These are phyloP conservation scores for Hippasteria phrygiana DNA, from an alignment of 53 echinoderm and acorn worm genomes.

Conservation along the genomic window DNA sequence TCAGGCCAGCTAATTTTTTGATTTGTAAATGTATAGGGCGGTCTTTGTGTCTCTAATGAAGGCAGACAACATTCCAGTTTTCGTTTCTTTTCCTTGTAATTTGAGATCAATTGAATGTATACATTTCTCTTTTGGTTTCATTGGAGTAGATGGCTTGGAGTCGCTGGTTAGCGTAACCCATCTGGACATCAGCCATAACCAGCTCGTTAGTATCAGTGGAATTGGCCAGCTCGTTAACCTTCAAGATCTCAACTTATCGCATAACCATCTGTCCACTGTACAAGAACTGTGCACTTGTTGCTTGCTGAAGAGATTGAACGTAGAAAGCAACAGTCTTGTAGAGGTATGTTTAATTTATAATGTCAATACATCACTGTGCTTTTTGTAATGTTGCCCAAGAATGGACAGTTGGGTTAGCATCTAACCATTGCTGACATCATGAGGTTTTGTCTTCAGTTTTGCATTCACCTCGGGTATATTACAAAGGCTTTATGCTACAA, in stretches of 20 bases:
- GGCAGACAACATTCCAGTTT: too few relatives aligned
- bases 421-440: too few relatives aligned
- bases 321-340: slow-evolving; percentile 80
- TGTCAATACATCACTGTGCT: background rate
- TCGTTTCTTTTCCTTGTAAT: too few relatives aligned
- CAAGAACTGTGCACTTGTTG: slow-evolving; percentile 79
- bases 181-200: slow-evolving; percentile 86
- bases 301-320: slow-evolving; percentile 76
- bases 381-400: too few relatives aligned
- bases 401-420: too few relatives aligned
- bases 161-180: slow-evolving; percentile 73
- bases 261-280: slow-evolving; percentile 84
- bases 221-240: slow-evolving; percentile 73
- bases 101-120: background rate
- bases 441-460: too few relatives aligned
- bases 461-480: too few relatives aligned
- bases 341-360: slow-evolving; percentile 67
- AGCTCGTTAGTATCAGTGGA: slow-evolving; percentile 83
- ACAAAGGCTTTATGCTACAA: too few relatives aligned
- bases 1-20: too few relatives aligned
- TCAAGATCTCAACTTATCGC: slow-evolving; percentile 76
- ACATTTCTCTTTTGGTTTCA: background rate
- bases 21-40: too few relatives aligned
- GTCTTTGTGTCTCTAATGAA: too few relatives aligned
- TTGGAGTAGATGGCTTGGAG: slow-evolving; percentile 75